These are phyloP conservation scores for Sebastes minor DNA, from an alignment of 2,797 vertebrate genomes.

Conservation along the genomic window DNA sequence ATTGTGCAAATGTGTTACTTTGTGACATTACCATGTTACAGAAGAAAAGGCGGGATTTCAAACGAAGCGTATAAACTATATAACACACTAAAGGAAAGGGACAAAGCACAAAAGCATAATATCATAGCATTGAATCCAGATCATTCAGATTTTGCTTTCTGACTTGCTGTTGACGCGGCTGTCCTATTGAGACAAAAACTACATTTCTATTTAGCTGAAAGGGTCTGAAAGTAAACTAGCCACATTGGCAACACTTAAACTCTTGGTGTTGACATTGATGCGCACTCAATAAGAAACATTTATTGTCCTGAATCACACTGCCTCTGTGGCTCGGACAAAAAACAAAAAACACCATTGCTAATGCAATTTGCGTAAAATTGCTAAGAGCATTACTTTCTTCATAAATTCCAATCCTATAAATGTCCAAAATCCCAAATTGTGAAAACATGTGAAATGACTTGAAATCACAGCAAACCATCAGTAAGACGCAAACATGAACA, in stretches of 20 bases:
- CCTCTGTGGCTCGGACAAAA: neutral
- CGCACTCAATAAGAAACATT: neutral
- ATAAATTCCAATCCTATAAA: neutral
- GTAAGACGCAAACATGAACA: neutral
- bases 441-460: neutral
- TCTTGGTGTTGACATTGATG: neutral
- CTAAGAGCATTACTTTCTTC: neutral
- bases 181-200: neutral
- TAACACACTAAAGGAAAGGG: too few species aligned
- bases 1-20: too few species aligned
- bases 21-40: too few species aligned
- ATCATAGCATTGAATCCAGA: too few species aligned
- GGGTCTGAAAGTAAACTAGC: neutral
- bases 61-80: too few species aligned
- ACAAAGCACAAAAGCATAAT: too few species aligned
- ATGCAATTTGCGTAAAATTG: neutral
- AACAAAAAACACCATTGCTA: neutral
- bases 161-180: neutral
- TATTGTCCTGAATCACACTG: neutral
- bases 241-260: neutral
- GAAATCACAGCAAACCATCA: neutral
- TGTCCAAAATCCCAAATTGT: neutral
- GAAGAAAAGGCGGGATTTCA: too few species aligned
- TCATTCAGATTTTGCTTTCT: neutral
- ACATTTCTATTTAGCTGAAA: neutral